Evolutionary conservation across 2,888 invertebrate genomes (phyloP).

Genomic region (Ommatoiulus sabulosus): DNA sequence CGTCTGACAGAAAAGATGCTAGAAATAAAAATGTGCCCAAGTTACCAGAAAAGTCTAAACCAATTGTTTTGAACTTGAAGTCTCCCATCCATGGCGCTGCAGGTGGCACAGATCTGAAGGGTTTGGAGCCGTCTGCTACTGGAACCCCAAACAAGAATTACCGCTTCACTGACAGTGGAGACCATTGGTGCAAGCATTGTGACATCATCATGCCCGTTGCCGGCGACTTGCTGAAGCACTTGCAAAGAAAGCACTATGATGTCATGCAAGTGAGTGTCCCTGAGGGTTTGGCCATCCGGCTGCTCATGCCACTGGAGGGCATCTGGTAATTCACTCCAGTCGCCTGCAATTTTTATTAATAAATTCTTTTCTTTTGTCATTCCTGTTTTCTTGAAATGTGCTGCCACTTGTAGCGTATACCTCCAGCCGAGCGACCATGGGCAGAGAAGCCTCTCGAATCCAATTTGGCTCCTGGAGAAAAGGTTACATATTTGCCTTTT

Average conservation of each 20-base stretch:
- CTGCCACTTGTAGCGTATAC: slow-evolving; percentile 1
- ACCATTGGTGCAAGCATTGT: slow-evolving; percentile 66
- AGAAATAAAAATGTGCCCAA: neutral
- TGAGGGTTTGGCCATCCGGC: neutral
- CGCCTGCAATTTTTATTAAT: neutral
- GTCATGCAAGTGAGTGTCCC: slow-evolving; percentile 42
- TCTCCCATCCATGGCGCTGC: neutral
- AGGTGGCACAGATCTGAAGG: neutral
- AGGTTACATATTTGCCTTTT: slow-evolving; percentile 50
- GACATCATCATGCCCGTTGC: slow-evolving; percentile 61
- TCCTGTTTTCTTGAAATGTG: slow-evolving; percentile 45
- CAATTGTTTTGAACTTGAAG: neutral
- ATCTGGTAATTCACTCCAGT: neutral
- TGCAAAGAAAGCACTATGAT: slow-evolving; percentile 59
- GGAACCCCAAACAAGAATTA: slow-evolving; percentile 57
- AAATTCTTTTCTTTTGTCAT: slow-evolving; percentile 25
- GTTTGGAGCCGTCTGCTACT: neutral
- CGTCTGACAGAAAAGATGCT: neutral
- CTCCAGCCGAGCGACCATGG: slow-evolving; percentile 45
- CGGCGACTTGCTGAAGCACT: slow-evolving; percentile 61
- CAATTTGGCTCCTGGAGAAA: neutral
- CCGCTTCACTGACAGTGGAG: slow-evolving; percentile 65
- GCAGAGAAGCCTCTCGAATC: slow-evolving; percentile 37
- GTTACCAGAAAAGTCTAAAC: neutral
- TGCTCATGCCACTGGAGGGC: slow-evolving; percentile 16